Base-by-base conservation (phyloP, 1,140 invertebrate species). In the Drosophila repleta region DNA sequence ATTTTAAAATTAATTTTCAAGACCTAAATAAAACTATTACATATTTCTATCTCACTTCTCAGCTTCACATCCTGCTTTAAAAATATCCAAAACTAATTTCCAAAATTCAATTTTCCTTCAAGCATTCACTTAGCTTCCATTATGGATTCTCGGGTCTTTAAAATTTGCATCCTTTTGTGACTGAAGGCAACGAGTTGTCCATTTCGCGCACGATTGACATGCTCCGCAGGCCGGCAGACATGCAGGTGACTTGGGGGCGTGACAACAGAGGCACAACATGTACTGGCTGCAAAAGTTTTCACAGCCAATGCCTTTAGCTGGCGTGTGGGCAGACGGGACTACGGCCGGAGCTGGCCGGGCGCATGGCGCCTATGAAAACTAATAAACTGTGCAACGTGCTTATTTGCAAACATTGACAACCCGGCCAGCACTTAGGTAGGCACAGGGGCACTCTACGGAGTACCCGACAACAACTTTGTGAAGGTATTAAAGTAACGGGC, bases 321-420 rank as follows among this genome's bases (percentile, higher is more conserved):
- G 72, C 63, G 55, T 37, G 52, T 26, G 7, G 35, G 53, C 32
- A 64, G 20, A 29, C 29, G 7, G n/a, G 67, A 39, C 66, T 61
- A 39, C 58, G 35, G 48, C 60, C 51, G 29, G 4, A 13, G 4
- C n/a, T 17, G 7, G 15, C 37, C 26, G 11, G 56, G 5, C 39
- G 18, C 52, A 26, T 4, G 63, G 70, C 81, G 81, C 83, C 77
- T 85, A 87, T 87, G 81, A 85, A 87, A 87, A 87, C 82, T 87
- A 87, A 87, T 87, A 87, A 87, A 88, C 82, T 87, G 83, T 87
- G 78, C 79, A 87, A 82, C 83, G 83, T 85, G 82, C 81, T 87
- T 83, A 85, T 85, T 85, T 81, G 82, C 83, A 88, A 85, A 88
- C 83, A 85, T 81, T 71, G 78, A 72, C 70, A 58, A 26, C 18